Evolutionary conservation across 2,113 vertebrate genomes (phyloP).

Genomic region (Bombycilla garrulus): DNA sequence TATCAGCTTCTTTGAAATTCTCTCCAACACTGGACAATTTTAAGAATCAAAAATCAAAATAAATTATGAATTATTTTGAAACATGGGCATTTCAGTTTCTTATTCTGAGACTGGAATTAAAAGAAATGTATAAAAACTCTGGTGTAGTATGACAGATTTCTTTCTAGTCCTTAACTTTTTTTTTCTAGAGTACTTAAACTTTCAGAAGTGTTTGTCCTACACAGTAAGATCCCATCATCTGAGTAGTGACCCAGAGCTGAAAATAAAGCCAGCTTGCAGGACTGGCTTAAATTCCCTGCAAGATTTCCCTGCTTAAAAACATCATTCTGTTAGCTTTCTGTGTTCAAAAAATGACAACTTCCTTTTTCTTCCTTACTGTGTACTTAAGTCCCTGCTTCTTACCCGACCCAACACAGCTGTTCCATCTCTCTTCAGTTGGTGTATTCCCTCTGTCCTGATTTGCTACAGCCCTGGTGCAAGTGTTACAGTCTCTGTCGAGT

Average conservation of each 20-base stretch:
- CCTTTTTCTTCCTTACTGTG: background rate
- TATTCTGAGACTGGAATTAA: background rate
- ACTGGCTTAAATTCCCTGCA: background rate
- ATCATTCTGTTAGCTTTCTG: background rate
- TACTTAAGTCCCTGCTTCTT: background rate
- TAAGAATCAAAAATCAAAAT: background rate
- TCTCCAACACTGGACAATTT: background rate
- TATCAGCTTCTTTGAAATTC: background rate
- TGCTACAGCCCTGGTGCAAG: background rate
- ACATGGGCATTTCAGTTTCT: background rate
- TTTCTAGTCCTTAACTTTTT: background rate
- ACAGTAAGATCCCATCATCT: background rate
- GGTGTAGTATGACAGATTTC: background rate
- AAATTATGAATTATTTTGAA: background rate
- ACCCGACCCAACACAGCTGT: background rate
- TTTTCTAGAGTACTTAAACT: background rate
- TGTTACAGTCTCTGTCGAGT: background rate
- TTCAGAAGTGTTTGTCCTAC: background rate
- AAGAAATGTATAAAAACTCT: background rate
- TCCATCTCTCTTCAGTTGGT: background rate
- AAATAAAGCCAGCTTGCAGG: slow-evolving; percentile 29
- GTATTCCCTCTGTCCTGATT: background rate
- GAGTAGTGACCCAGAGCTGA: background rate
- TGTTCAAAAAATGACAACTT: background rate
- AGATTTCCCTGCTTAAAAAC: background rate